These are phyloP conservation scores for Cherax destructor DNA, from an alignment of 1,140 invertebrate species.

Conservation along the genomic window DNA sequence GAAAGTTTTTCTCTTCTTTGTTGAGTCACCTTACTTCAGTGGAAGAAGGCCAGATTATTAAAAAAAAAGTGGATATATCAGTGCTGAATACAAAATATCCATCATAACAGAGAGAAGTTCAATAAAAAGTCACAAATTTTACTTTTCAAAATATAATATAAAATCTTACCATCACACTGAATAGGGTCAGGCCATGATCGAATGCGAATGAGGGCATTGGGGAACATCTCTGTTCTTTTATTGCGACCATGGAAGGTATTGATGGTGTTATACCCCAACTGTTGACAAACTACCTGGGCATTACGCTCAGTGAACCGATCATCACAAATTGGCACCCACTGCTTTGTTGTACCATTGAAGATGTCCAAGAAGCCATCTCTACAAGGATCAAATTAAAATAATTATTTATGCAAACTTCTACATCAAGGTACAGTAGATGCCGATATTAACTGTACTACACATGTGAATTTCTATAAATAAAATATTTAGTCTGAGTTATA, in stretches of 20 bases:
- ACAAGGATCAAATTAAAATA: neutral
- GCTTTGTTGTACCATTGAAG: conserved; percentile 94
- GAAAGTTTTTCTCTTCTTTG: no score
- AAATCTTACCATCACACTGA: conserved; percentile 80
- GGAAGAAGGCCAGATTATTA: no score
- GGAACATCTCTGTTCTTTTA: conserved; percentile 88
- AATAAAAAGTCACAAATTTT: neutral
- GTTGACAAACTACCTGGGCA: conserved; percentile 94
- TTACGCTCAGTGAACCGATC: conserved; percentile 94
- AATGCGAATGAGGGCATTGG: conserved; percentile 88
- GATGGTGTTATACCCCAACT: conserved; percentile 92
- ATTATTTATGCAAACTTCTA: no score
- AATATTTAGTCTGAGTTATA: no score
- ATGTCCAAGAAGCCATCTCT: conserved; percentile 89
- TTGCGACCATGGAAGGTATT: conserved; percentile 91
- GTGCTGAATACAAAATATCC: no score
- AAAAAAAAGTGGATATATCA: no score
- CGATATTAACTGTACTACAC: no score
- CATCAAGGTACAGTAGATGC: no score
- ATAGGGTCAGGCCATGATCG: conserved; percentile 97
- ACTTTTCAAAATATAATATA: neutral
- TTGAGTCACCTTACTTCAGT: no score
- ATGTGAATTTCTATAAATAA: no score
- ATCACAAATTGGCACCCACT: conserved; percentile 98
- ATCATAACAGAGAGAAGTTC: neutral